Evolutionary conservation across 2,797 vertebrate genomes (phyloP).

Genomic region (Pangasius mekongensis): DNA sequence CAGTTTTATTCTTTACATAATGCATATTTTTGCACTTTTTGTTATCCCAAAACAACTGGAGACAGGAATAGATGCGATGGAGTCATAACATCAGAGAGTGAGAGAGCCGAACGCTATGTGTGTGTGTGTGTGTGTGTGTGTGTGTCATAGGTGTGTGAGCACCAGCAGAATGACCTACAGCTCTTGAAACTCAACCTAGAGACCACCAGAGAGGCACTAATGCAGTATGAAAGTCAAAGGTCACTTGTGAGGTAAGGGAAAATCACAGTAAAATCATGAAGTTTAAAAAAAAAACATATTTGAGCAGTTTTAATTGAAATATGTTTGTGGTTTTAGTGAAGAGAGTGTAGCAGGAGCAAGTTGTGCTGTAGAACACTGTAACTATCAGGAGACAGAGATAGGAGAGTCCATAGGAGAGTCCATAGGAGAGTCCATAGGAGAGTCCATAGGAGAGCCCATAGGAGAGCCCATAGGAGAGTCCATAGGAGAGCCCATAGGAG

Average conservation of each 20-base stretch:
- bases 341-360: constrained; percentile 31
- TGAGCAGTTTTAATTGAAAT: not conserved
- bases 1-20: not conserved
- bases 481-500: too few relatives aligned
- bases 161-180: constrained; percentile 84
- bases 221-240: constrained; percentile 62
- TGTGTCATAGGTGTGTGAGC: constrained; percentile 80
- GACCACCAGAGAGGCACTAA: constrained; percentile 71
- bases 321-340: constrained; percentile 45
- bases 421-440: too few relatives aligned
- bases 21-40: not conserved
- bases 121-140: constrained; percentile 25
- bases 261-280: not conserved
- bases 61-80: not conserved
- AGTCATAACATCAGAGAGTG: not conserved
- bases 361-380: constrained; percentile 16
- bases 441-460: too few relatives aligned
- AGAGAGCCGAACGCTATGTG: not conserved
- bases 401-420: not conserved
- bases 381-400: constrained; percentile 25
- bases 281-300: not conserved
- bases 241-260: constrained; percentile 73
- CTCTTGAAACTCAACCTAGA: constrained; percentile 83
- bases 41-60: not conserved
- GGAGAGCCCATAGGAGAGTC: too few relatives aligned